Percentiles rank a stretch among this genome's conserved stretches.
Evolutionary conservation across 2,113 vertebrate species (phyloP).

Genomic region (Ranitomeya imitator): DNA sequence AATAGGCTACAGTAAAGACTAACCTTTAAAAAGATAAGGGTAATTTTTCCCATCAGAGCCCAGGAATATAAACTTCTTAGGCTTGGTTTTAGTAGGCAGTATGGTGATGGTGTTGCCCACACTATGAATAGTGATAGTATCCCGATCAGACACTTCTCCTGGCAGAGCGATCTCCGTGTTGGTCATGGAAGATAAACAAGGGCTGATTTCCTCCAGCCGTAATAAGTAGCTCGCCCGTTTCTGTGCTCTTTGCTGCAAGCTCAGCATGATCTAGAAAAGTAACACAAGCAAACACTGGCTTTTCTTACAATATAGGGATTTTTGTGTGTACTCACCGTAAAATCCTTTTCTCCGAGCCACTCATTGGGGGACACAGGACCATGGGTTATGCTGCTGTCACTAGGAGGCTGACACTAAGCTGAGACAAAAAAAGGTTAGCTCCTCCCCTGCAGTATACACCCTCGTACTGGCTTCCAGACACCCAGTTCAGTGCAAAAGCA

Average conservation of each 20-base stretch:
- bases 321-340: too few relatives aligned
- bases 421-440: too few relatives aligned
- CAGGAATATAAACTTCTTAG: conserved; percentile 94
- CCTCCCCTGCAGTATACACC: too few relatives aligned
- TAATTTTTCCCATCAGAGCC: conserved; percentile 96
- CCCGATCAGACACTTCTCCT: conserved; percentile 91
- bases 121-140: conserved; percentile 91
- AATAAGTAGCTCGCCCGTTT: conserved; percentile 94
- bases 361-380: too few relatives aligned
- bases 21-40: conserved; percentile 97
- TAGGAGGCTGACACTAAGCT: too few relatives aligned
- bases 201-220: conserved; percentile 92
- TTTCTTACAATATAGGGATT: neutral
- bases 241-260: conserved; percentile 94
- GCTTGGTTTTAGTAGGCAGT: conserved; percentile 97
- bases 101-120: conserved; percentile 96
- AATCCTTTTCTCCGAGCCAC: too few relatives aligned
- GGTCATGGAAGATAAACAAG: conserved; percentile 88
- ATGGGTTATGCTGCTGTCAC: too few relatives aligned
- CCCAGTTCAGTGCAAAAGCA: too few relatives aligned
- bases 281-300: neutral
- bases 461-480: too few relatives aligned
- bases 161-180: conserved; percentile 95
- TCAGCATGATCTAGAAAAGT: conserved; percentile 87
- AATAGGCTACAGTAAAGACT: neutral